A percentile compares a stretch with the other conserved stretches of the same genome.
phyloP scores from a whole-genome alignment of 64 coral and sea anemone genomes.

The Montipora capricornis region DNA sequence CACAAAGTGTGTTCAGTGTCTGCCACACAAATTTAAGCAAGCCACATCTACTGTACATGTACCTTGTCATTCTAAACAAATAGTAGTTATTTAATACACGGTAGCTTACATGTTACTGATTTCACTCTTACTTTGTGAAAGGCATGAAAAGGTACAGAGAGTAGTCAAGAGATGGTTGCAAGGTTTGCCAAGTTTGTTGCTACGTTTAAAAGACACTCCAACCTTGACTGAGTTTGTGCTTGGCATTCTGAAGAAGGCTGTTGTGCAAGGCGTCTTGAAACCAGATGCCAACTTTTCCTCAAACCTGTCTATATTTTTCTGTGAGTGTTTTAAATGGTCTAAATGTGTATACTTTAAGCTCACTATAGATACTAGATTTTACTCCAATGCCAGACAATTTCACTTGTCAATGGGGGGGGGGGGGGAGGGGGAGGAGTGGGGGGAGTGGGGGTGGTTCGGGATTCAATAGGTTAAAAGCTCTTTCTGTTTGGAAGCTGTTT shows the following conservation, averaged over 20 bases:
- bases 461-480: no score
- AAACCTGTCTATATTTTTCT: conserved; percentile 54
- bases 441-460: no score
- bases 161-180: conserved; percentile 63
- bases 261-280: conserved; percentile 36
- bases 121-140: not conserved
- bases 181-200: conserved; percentile 62
- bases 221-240: conserved; percentile 64
- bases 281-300: not conserved
- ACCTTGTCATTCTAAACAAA: no score
- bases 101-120: not conserved
- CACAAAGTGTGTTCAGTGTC: no score
- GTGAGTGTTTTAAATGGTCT: conserved; percentile 28
- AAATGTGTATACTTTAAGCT: not conserved
- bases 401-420: no score
- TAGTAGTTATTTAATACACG: no score
- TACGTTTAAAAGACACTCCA: conserved; percentile 60
- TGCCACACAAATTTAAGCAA: no score
- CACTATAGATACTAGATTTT: not conserved
- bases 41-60: no score
- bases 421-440: no score
- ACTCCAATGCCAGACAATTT: no score
- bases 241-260: conserved; percentile 43
- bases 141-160: not conserved
- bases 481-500: no score